A percentile compares a stretch with the other conserved stretches of the same genome.
Evolutionary conservation across 2,888 invertebrate genomes (phyloP).

Genomic region (Seladonia tumulorum): DNA sequence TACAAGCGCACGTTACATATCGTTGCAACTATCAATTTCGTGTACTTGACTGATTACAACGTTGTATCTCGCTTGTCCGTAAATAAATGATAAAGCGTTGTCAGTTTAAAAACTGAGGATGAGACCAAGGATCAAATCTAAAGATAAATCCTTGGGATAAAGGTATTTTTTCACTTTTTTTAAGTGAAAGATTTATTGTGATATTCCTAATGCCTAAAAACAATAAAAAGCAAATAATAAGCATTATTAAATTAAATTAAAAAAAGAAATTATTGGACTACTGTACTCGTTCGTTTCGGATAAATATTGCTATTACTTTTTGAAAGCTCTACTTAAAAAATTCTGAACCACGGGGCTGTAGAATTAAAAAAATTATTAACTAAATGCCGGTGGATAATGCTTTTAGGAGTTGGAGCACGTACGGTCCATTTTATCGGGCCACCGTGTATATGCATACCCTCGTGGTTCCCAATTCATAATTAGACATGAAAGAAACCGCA

Average conservation of each 20-base stretch:
- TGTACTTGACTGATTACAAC: not conserved
- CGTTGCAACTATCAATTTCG: not conserved
- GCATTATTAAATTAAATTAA: no score
- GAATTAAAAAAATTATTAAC: not conserved
- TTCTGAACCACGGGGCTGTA: not conserved
- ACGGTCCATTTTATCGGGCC: not conserved
- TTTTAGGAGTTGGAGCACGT: not conserved
- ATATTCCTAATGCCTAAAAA: no score
- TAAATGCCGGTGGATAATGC: not conserved
- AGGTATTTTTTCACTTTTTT: no score
- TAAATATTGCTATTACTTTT: not conserved
- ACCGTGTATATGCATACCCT: not conserved
- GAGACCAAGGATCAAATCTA: no score
- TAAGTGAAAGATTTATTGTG: no score
- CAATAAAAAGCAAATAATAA: no score
- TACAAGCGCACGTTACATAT: not conserved
- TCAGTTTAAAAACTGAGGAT: not conserved
- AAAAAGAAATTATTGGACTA: no score
- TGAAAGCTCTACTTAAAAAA: not conserved
- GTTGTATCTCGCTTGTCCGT: not conserved
- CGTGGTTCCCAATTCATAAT: constrained; percentile 30
- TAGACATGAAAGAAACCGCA: constrained; percentile 46
- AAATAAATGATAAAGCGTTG: not conserved
- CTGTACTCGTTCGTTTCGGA: not conserved
- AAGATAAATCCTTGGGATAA: no score